Evolutionary conservation across 2,113 vertebrate species (phyloP).

Genomic region (Orthochromis indermauri): DNA sequence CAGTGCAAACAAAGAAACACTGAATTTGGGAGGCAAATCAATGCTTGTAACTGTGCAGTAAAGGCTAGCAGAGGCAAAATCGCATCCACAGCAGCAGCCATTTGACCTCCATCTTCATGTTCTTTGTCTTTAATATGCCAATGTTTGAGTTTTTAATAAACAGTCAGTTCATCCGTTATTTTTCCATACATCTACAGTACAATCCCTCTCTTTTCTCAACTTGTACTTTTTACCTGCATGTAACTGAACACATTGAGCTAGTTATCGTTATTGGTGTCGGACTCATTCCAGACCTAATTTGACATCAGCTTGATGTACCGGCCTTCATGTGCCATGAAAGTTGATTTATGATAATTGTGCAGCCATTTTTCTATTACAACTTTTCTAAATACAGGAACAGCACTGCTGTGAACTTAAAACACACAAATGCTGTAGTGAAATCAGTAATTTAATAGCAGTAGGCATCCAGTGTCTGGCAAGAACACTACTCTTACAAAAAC

Average conservation of each 20-base stretch:
- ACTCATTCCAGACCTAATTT: constrained; percentile 16
- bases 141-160: neutral
- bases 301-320: neutral
- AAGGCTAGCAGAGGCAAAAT: neutral
- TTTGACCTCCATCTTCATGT: neutral
- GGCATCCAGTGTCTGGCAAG: neutral
- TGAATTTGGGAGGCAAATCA: constrained; percentile 33
- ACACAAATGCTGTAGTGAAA: neutral
- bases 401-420: neutral
- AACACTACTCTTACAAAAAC: neutral
- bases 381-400: neutral
- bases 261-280: neutral
- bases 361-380: neutral
- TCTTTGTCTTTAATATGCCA: neutral
- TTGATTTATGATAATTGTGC: neutral
- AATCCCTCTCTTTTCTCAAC: neutral
- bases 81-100: neutral
- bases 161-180: neutral
- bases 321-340: neutral
- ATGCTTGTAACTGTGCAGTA: neutral
- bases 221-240: neutral
- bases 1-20: constrained; percentile 40
- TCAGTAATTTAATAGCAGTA: neutral
- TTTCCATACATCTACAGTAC: neutral
- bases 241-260: neutral